Evolutionary conservation across 2,888 invertebrate genomes (phyloP), one percentile per base, ranked within the genome.

Genomic region (Spialia ferax): DNA sequence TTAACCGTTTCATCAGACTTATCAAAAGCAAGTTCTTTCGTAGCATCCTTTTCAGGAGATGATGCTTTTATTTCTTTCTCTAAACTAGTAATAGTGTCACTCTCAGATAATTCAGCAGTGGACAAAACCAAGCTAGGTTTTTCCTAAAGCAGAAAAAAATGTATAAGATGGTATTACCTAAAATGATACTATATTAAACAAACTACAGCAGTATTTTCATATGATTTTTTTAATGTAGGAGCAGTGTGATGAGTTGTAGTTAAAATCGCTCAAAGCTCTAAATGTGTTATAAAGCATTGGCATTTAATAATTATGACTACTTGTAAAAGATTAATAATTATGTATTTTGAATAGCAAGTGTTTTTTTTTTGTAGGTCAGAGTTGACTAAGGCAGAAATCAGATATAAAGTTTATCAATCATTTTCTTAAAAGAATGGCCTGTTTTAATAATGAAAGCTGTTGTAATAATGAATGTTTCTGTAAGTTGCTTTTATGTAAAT

Each of bases 351-450:
- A 29, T 60, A 54, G 50, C 50, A 50, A n/a, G 42, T 55, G 63
- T 63, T 52, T 52, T 63, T 52, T 52, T 29, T 55, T 63, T 55
- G 63, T 63, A 42, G 54, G 54, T 20, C 10, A 8, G 1, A 32
- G 23, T 26, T n/a, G 0, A 15, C 8, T 26, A 38, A 42, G 8
- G 26, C 54, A 63, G 38, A 55, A 55, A 63, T 42, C 22, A 54
- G 22, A 54, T 23, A 50, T 22, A 23, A 13, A 50, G 1, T 22
- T 50, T 50, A 13, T 22, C 22, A 11, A 50, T 13, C 2, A 13
- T 15, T 15, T 3, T 42, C 4, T 42, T 15, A 42, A 42, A 42
- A 7, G 6, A 8, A 15, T 45, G 8, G 18, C 10, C 6, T 2
- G 10, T 20, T 4, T 45, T 4, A 22, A 20, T 13, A 6, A 20